phyloP scores from a whole-genome alignment of 2,113 vertebrate genomes.

The Cyprinodon tularosa region DNA sequence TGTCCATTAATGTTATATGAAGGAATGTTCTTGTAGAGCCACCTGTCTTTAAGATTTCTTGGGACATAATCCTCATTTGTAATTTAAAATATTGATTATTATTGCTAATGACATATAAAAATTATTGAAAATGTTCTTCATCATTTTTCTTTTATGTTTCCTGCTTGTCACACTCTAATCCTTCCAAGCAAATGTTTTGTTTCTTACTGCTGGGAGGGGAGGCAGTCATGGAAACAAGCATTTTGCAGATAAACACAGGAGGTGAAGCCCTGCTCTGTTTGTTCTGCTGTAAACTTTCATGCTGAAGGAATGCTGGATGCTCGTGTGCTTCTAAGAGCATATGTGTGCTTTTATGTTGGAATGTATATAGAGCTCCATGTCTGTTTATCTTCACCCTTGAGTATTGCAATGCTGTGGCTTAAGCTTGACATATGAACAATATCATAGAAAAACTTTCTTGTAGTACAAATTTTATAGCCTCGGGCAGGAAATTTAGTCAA shows the following conservation, averaged over 20 bases:
- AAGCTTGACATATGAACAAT: conserved; percentile 23
- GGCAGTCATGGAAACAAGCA: conserved; percentile 64
- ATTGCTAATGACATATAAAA: conserved; percentile 21
- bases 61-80: conserved; percentile 18
- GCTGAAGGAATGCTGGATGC: conserved; percentile 49
- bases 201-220: conserved; percentile 44
- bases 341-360: conserved; percentile 51
- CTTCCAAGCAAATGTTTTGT: conserved; percentile 51
- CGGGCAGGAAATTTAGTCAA: conserved; percentile 1
- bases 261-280: conserved; percentile 66
- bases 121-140: conserved; percentile 11
- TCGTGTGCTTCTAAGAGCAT: conserved; percentile 31
- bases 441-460: conserved; percentile 1
- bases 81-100: conserved; percentile 9
- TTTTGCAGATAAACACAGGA: conserved; percentile 73
- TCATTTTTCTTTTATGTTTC: conserved; percentile 14
- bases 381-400: conserved; percentile 55
- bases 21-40: no score
- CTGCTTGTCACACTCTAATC: conserved; percentile 40
- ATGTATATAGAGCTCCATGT: conserved; percentile 30
- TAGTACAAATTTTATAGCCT: background rate
- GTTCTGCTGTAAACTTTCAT: conserved; percentile 71
- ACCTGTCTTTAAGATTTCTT: background rate
- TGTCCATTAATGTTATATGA: background rate
- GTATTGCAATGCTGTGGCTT: conserved; percentile 24